A percentile compares a stretch with the other conserved stretches of the same genome.
These are phyloP conservation scores for Charadrius vociferus DNA, from an alignment of 2,113 vertebrate genomes.

Conservation along the genomic window DNA sequence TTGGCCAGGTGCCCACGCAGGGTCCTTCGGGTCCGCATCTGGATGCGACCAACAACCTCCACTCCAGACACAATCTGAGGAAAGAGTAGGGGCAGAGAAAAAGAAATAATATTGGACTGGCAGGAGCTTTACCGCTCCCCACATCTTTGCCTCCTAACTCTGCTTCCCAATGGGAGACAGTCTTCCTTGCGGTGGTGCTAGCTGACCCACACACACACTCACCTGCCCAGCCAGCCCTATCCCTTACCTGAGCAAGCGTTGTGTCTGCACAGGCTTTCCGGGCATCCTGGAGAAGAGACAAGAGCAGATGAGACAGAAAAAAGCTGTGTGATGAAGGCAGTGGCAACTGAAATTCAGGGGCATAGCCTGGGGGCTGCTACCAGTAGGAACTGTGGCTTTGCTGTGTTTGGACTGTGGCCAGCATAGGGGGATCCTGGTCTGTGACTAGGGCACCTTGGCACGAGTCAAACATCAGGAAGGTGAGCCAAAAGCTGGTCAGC, in stretches of 20 bases:
- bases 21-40: conserved; percentile 91
- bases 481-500: not conserved
- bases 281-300: conserved; percentile 80
- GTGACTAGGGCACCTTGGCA: not conserved
- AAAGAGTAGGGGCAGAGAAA: not conserved
- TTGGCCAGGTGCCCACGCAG: conserved; percentile 94
- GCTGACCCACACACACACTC: not conserved
- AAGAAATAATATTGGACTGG: not conserved
- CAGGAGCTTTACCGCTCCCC: not conserved
- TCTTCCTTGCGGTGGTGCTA: not conserved
- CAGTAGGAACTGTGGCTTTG: not conserved
- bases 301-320: not conserved
- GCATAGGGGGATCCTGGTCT: not conserved
- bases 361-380: not conserved
- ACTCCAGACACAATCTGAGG: conserved; percentile 79
- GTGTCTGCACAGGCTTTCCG: conserved; percentile 90
- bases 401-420: not conserved
- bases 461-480: not conserved
- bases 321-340: fast-evolving
- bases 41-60: conserved; percentile 85
- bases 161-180: not conserved
- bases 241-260: conserved; percentile 84
- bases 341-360: not conserved
- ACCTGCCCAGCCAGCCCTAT: not conserved
- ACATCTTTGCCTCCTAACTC: not conserved